Conservation (phyloP, 2,113 vertebrate species). For the cat (Felis catus) region DNA sequence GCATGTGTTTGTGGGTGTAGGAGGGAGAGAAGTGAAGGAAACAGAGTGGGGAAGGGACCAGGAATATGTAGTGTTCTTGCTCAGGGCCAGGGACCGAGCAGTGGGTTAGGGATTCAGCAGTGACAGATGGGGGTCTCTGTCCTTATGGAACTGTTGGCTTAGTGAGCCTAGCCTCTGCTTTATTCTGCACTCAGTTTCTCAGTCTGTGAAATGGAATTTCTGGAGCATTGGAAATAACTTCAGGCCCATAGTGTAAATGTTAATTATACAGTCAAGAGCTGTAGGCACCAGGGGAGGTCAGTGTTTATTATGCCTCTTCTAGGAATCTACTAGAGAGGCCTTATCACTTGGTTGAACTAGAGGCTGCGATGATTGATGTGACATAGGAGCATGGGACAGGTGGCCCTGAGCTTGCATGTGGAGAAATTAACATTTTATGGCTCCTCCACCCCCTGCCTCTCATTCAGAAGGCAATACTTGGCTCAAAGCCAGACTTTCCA, state of each 20-base stretch:
- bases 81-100: background rate
- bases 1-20: background rate
- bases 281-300: background rate
- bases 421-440: constrained; percentile 53
- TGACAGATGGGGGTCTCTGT: background rate
- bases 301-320: background rate
- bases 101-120: background rate
- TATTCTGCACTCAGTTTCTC: background rate
- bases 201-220: background rate
- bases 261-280: background rate
- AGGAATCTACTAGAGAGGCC: background rate
- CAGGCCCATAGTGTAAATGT: background rate
- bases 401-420: background rate
- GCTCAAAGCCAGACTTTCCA: constrained; percentile 52
- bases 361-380: background rate
- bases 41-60: background rate
- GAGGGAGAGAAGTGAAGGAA: background rate
- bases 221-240: background rate
- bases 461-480: constrained; percentile 36
- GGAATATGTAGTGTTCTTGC: background rate
- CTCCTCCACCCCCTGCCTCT: background rate
- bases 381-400: background rate
- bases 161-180: background rate
- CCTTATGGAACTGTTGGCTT: background rate
- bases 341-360: background rate